Evolutionary conservation across 2,888 invertebrate genomes (phyloP).

Genomic region (Leptothorax acervorum): DNA sequence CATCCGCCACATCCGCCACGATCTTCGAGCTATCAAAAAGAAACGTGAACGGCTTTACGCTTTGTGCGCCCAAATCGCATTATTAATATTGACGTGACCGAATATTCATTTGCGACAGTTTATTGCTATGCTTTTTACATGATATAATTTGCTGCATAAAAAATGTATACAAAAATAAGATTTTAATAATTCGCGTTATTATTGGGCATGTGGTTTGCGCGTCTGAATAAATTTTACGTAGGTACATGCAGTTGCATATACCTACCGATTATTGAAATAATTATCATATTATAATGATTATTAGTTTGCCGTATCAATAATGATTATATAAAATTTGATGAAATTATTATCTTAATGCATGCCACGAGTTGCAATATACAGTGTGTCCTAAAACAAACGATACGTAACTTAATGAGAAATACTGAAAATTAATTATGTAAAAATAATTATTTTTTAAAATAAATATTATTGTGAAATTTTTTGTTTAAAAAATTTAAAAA

Average conservation of each 20-base stretch:
- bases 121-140: background rate
- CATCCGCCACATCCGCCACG: background rate
- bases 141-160: background rate
- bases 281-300: conserved; percentile 2
- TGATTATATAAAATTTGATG: conserved; percentile 38
- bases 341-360: conserved; percentile 22
- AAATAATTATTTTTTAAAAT: background rate
- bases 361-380: background rate
- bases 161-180: background rate
- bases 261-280: conserved; percentile 19
- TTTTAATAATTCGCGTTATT: background rate
- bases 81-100: background rate
- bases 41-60: background rate
- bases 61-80: background rate
- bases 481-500: background rate
- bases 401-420: background rate
- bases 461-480: background rate
- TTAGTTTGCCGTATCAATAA: conserved; percentile 21
- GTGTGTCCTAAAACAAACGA: background rate
- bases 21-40: background rate
- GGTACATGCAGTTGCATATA: too few species aligned
- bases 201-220: background rate
- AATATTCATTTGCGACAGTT: background rate
- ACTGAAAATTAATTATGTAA: background rate
- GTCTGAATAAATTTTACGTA: background rate